Evolutionary conservation across 2,113 vertebrate species (phyloP).

Genomic region (Heterotilapia buettikoferi): DNA sequence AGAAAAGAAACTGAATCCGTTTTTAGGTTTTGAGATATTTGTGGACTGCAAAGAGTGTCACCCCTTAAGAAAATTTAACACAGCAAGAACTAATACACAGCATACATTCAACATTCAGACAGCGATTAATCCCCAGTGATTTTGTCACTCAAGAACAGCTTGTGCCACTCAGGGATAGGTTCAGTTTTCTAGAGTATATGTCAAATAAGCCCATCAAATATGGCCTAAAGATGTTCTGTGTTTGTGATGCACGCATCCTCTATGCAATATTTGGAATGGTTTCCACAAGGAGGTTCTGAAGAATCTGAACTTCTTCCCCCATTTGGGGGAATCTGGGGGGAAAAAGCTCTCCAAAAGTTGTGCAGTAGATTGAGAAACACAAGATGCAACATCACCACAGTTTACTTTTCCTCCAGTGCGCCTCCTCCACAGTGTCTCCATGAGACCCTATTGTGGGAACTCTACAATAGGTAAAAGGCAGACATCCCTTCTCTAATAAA

Average conservation of each 20-base stretch:
- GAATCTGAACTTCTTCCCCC: too few relatives aligned
- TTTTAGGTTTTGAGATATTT: not conserved
- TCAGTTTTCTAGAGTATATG: not conserved
- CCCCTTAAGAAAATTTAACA: not conserved
- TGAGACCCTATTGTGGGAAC: too few relatives aligned
- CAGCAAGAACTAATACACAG: not conserved
- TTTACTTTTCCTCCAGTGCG: too few relatives aligned
- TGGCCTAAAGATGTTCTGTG: not conserved
- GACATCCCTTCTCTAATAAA: too few relatives aligned
- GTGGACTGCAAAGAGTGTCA: not conserved
- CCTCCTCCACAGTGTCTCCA: too few relatives aligned
- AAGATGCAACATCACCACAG: too few relatives aligned
- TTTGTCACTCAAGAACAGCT: not conserved
- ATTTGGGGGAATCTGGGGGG: too few relatives aligned
- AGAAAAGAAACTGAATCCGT: not conserved
- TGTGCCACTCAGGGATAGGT: not conserved
- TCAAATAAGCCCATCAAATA: not conserved
- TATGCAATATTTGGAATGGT: too few relatives aligned
- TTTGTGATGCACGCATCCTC: not conserved
- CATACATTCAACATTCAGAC: not conserved
- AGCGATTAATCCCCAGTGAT: not conserved
- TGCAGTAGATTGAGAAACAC: too few relatives aligned
- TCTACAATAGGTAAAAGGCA: too few relatives aligned
- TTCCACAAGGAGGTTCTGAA: too few relatives aligned
- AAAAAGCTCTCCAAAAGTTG: too few relatives aligned